Evolutionary conservation across 2,888 invertebrate genomes (phyloP).

Genomic region (Agrochola macilenta): DNA sequence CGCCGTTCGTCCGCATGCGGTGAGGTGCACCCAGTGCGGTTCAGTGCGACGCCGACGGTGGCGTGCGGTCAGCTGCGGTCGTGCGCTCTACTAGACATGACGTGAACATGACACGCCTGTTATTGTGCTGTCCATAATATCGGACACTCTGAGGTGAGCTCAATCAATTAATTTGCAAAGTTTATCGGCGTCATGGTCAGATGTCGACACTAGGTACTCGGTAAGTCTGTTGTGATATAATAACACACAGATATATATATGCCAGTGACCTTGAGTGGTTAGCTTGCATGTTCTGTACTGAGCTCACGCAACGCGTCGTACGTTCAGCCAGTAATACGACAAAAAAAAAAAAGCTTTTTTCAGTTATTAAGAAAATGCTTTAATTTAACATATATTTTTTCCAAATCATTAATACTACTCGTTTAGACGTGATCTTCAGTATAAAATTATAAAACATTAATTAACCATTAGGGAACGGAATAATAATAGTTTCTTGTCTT

Average conservation of each 20-base stretch:
- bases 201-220: not conserved
- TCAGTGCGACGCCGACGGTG: constrained; percentile 25
- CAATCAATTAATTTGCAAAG: constrained; percentile 24
- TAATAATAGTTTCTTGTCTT: not conserved
- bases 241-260: too few relatives aligned
- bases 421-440: too few relatives aligned
- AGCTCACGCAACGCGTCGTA: too few relatives aligned
- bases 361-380: too few relatives aligned
- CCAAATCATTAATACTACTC: too few relatives aligned
- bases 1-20: not conserved
- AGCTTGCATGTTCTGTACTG: too few relatives aligned
- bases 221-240: not conserved
- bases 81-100: constrained; percentile 19
- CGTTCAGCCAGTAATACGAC: too few relatives aligned
- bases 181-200: not conserved
- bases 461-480: too few relatives aligned
- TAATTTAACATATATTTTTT: too few relatives aligned
- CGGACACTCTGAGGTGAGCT: constrained; percentile 24
- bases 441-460: too few relatives aligned
- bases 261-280: too few relatives aligned
- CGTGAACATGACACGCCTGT: constrained; percentile 10
- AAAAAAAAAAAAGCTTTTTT: too few relatives aligned
- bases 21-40: constrained; percentile 1
- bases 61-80: constrained; percentile 54
- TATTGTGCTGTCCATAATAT: constrained; percentile 14